Evolutionary conservation across 92 coral and sea anemone genomes (phyloP).

Genomic region (Actinostola sp.): DNA sequence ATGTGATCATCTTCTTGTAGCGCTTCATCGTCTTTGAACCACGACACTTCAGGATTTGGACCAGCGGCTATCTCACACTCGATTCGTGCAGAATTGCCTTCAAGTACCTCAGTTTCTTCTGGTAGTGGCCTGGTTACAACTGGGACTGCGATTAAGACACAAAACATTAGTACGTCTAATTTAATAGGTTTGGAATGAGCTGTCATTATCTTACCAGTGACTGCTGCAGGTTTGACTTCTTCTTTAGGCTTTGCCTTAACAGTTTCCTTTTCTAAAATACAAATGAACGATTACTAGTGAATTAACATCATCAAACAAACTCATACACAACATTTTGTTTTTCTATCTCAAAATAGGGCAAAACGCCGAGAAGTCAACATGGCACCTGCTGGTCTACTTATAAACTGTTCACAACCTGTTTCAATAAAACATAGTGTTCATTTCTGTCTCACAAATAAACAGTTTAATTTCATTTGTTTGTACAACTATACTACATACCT

Average conservation of each 20-base stretch:
- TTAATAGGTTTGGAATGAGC: background rate
- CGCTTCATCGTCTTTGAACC: conserved; percentile 85
- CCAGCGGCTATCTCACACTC: conserved; percentile 80
- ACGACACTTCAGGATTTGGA: conserved; percentile 64
- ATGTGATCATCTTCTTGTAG: conserved; percentile 73
- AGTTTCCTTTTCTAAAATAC: background rate
- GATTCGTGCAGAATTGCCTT: conserved; percentile 76
- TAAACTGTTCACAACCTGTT: background rate
- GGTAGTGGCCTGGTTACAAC: conserved; percentile 53
- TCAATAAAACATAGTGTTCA: background rate
- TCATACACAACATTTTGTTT: no score
- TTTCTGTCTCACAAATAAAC: background rate
- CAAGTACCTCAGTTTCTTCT: conserved; percentile 87
- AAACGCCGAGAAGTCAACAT: conserved; percentile 10
- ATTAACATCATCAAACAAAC: no score
- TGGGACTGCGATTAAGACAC: conserved; percentile 30
- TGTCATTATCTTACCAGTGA: background rate
- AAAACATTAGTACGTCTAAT: background rate
- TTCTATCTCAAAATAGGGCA: conserved; percentile 11
- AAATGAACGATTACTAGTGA: background rate
- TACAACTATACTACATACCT: conserved; percentile 47
- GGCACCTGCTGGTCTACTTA: conserved; percentile 26
- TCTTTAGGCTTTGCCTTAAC: background rate
- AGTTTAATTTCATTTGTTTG: background rate
- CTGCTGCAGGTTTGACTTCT: background rate